Evolutionary conservation across 2,113 vertebrate genomes (phyloP).

Genomic region (Pleuronectes platessa): DNA sequence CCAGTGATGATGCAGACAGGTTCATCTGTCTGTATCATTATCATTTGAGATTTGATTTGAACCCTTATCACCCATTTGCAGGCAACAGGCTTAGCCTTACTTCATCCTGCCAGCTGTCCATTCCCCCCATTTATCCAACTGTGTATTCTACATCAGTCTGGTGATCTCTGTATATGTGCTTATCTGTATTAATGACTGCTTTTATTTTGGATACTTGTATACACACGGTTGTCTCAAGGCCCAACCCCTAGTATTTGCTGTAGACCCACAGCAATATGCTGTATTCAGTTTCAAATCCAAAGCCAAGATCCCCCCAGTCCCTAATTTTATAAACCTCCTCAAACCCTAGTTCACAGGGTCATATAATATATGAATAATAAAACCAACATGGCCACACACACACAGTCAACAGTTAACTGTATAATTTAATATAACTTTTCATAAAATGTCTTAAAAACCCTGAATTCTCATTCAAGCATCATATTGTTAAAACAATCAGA

Average conservation of each 20-base stretch:
- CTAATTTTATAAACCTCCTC: not conserved
- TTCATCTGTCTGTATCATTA: not conserved
- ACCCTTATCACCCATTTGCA: not conserved
- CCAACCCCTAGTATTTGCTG: not conserved
- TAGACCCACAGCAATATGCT: not conserved
- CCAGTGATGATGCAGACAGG: not conserved
- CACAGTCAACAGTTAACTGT: not conserved
- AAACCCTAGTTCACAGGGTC: not conserved
- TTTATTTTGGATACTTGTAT: not conserved
- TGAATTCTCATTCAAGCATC: not conserved
- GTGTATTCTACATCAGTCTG: not conserved
- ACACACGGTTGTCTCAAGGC: not conserved
- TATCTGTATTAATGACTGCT: not conserved
- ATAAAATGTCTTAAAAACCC: not conserved
- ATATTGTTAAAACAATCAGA: not conserved
- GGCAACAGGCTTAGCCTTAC: not conserved
- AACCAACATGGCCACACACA: not conserved
- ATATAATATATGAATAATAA: not conserved
- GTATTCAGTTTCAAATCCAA: not conserved
- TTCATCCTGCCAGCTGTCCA: not conserved
- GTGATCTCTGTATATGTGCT: not conserved
- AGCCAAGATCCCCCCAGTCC: not conserved
- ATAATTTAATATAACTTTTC: not conserved
- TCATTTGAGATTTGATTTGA: constrained; percentile 6
- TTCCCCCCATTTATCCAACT: not conserved